phyloP scores from a whole-genome alignment of 2,797 vertebrate genomes.

The Myoxocephalus aenaeus region DNA sequence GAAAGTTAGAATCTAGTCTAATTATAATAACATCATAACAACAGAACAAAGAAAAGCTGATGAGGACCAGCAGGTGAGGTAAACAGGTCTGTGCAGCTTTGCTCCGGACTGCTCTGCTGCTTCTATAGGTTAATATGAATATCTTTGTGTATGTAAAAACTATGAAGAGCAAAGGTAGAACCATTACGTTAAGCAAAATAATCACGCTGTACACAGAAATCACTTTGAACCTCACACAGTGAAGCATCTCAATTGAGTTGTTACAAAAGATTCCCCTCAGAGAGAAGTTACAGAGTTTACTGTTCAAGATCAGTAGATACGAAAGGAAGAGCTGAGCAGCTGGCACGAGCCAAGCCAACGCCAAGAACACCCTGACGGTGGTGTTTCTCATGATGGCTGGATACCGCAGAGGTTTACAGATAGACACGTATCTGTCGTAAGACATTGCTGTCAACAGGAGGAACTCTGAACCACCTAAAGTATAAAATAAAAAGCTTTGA shows the following conservation, averaged over 20 bases:
- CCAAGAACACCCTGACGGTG: not conserved
- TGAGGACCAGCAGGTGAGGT: conserved; percentile 20
- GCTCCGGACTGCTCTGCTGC: not conserved
- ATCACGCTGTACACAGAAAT: not conserved
- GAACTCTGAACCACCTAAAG: not conserved
- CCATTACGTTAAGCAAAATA: not conserved
- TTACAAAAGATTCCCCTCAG: not conserved
- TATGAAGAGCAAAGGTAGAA: not conserved
- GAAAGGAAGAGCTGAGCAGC: not conserved
- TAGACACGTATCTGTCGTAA: conserved; percentile 1
- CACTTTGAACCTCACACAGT: not conserved
- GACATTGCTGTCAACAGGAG: not conserved
- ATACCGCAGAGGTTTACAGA: not conserved
- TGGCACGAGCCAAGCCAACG: not conserved
- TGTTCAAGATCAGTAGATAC: not conserved
- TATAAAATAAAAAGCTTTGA: not conserved
- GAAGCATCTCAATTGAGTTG: not conserved
- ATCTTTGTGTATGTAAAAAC: not conserved
- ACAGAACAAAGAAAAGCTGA: not conserved
- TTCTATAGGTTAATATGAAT: not conserved
- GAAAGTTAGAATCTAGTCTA: not conserved
- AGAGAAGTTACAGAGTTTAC: not conserved
- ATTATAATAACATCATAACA: not conserved
- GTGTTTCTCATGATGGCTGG: not conserved
- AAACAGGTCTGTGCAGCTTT: conserved; percentile 1